These are phyloP conservation scores for Elysia crispata DNA, from an alignment of 2,888 invertebrate genomes.

Conservation along the genomic window DNA sequence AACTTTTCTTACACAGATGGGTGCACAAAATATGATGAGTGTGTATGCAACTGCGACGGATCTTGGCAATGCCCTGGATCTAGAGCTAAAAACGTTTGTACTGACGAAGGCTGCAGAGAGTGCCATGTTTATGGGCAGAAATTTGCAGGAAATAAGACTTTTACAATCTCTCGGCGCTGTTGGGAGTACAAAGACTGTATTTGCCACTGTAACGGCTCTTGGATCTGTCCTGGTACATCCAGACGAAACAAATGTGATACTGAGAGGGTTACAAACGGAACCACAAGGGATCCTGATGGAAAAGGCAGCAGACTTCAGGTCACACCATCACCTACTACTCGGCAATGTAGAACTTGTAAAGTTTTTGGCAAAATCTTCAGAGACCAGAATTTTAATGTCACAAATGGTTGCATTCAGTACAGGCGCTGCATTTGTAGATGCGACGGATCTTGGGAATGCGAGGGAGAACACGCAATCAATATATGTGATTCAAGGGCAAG, in stretches of 20 bases:
- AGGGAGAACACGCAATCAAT: slow-evolving; percentile 54
- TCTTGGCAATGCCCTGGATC: slow-evolving; percentile 62
- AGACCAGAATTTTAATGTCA: slow-evolving; percentile 60
- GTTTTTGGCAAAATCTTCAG: slow-evolving; percentile 52
- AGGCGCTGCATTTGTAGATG: slow-evolving; percentile 66
- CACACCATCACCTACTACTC: background rate
- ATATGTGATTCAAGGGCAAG: slow-evolving; percentile 50
- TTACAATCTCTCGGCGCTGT: slow-evolving; percentile 58
- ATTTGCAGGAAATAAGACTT: slow-evolving; percentile 55
- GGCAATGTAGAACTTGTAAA: slow-evolving; percentile 13
- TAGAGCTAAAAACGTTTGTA: slow-evolving; percentile 54
- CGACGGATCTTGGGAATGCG: slow-evolving; percentile 68
- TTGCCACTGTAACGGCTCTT: slow-evolving; percentile 67
- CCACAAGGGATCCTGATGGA: background rate
- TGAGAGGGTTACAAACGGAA: background rate
- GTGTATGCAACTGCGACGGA: slow-evolving; percentile 65
- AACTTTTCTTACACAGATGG: slow-evolving; percentile 59
- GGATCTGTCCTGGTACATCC: slow-evolving; percentile 64
- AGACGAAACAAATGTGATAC: slow-evolving; percentile 53
- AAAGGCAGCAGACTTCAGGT: background rate
- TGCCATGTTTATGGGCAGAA: slow-evolving; percentile 51
- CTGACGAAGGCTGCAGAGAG: slow-evolving; percentile 35
- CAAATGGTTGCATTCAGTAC: slow-evolving; percentile 63
- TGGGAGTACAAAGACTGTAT: slow-evolving; percentile 58
- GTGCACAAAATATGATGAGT: slow-evolving; percentile 63